Evolutionary conservation across 2,888 invertebrate species (phyloP), one percentile per base, ranked within the genome.

Genomic region (Atethmia centrago): DNA sequence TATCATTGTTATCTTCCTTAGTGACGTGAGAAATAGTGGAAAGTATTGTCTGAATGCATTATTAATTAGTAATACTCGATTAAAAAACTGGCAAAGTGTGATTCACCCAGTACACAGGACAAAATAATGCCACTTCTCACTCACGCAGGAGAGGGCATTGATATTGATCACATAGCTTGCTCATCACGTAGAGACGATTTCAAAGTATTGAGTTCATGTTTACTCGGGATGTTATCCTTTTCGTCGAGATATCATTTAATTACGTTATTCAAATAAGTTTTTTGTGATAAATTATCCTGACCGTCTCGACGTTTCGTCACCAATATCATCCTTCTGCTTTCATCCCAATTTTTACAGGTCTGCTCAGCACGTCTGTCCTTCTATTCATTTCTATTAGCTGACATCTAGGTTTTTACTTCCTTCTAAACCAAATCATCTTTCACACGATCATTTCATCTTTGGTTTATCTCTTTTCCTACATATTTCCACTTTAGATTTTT

Each of bases 1-100:
- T 74, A 74, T 84, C 81, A 84, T 71, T 74, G 10, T 56, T 65
- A 40, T 67, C 80, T 71, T 80, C 68, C 62, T 77, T 67, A 77
- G 10, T 77, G 47, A 47, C 45, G 56, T 82, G 78, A 67, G 68
- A 77, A 78, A 62, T 51, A 31, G 77, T 51, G 25, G 14, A 47
- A 14, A 76, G 64, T 21, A 47, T 53, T 45, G 16, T 42, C 19
- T 64, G 47, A 76, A 81, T 31, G 64, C 77, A 49, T 76, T 42
- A 42, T 59, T 81, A 47, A 51, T 62, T 81, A 31, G 51, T 72
- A 47, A 53, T 31, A 19, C 25, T 53, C n/a, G 21, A 14, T 79
- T 79, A 31, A 9, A 51, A 79, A 71, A 45, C 36, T 21, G 16
- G n/a, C n/a, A 19, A 28, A 56, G n/a, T n/a, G 10, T 56, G 10